These are phyloP conservation scores for Lepidocolaptes lacrymiger DNA, from an alignment of 2,797 vertebrate genomes.

Conservation along the genomic window DNA sequence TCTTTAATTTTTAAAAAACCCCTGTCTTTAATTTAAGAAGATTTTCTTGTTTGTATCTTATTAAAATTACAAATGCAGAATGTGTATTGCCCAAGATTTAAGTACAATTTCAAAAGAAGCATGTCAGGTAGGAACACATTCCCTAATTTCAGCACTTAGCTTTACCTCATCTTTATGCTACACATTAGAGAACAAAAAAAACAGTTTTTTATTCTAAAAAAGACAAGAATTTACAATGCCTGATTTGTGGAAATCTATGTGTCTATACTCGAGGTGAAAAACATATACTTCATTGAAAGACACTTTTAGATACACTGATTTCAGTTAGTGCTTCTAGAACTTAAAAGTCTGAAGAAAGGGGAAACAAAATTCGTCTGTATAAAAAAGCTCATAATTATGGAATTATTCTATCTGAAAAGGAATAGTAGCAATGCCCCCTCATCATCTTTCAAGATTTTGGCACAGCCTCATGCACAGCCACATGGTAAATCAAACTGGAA, in stretches of 20 bases:
- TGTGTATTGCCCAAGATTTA: neutral
- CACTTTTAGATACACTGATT: neutral
- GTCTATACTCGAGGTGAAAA: neutral
- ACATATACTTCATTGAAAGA: neutral
- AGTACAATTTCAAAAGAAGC: neutral
- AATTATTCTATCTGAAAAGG: constrained; percentile 25
- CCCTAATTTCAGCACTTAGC: neutral
- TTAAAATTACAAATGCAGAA: neutral
- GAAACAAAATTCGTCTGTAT: neutral
- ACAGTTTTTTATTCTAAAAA: neutral
- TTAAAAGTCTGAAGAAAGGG: neutral
- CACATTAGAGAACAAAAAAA: neutral
- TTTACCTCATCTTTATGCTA: neutral
- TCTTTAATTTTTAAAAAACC: neutral
- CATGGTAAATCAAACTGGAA: neutral
- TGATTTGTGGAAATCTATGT: neutral
- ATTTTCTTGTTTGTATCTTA: neutral
- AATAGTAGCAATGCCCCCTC: neutral
- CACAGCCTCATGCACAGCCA: neutral
- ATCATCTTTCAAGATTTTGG: constrained; percentile 17
- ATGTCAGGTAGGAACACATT: neutral
- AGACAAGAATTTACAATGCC: neutral
- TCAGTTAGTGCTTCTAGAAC: neutral
- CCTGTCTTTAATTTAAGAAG: neutral
- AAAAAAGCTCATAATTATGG: constrained; percentile 19